Base-by-base conservation (phyloP, 2,797 vertebrate genomes). In the Crypturellus tataupa region DNA sequence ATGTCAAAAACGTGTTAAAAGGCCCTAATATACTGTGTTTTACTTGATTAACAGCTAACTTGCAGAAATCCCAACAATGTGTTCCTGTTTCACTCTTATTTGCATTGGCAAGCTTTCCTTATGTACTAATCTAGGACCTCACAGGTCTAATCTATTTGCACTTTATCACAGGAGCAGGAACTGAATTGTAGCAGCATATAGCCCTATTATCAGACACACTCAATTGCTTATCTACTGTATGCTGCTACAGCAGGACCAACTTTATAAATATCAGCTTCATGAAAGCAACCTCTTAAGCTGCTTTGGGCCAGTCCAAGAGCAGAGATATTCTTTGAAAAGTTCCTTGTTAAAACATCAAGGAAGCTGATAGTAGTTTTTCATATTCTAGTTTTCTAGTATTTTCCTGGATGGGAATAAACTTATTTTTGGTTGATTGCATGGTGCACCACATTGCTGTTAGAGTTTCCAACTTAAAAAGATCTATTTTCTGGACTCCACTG, bases 41-140 rank as follows among this genome's bases (percentile, higher is more conserved):
- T 96, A 90, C 81, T 96, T 98, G 97, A 98, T 98, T 97, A 98
- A 98, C 95, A 97, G 88, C 95, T 95, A 97, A 96, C 94, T 96
- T 93, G 86, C 89, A 97, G 97, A 98, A 97, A 97, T 97, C 91
- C 89, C 85, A 97, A 96, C 97, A 98, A 97, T 92, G 89, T 96
- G 92, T 95, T 96, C 97, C 96, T 97, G 93, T 97, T 97, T 90
- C 95, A 96, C 82, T 59, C 91, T 94, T 98, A 97, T 98, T 98
- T 98, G 95, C 95, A 97, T 96, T 98, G 97, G 98, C 97, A 60
- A 97, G 88, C 64, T 76, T 87, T 97, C 90, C 94, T 71, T 31
- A 16, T 5, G 60, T 90, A 80, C 89, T 91, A 96, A 96, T 96
- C 93, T 92, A 93, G 91, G 94, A 94, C 91, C 95, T 95, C 94